Evolutionary conservation across 2,797 vertebrate species (phyloP), one percentile per base, ranked within the genome.

Genomic region (Liparis tanakae): DNA sequence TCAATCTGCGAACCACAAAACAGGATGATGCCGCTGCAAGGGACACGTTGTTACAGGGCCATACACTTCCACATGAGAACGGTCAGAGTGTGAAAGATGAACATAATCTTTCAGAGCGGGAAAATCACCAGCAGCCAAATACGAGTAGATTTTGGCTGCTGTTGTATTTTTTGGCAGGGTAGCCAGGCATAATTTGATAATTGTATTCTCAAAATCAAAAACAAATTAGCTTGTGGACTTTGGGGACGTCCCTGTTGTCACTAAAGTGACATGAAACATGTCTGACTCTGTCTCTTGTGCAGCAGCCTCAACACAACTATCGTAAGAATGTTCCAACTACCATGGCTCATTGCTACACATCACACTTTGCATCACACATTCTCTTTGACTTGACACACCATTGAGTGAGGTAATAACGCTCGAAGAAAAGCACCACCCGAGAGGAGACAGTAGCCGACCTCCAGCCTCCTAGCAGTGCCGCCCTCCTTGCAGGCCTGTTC

Each of bases 381-480:
- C n/a, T 34, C 41, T 46, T 25, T 39, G 30, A 72, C 59, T 74
- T 34, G 20, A 20, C 61, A 67, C 4, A 58, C 18, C 43, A 60
- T 61, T 9, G 7, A 68, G 58, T 87, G 76, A 62, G 59, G 61
- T 50, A 84, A 72, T 44, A 76, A 30, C 17, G 33, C 5, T 72
- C 37, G 51, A 44, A 76, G 53, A 72, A 69, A 56, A 54, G 53
- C 46, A 59, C 43, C 37, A 53, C 58, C 5, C 14, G 54, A 59
- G 54, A 57, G 10, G 74, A 85, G 37, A 72, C 67, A 73, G 78
- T 44, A 68, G 54, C 50, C 70, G 72, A 22, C 50, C 57, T 81
- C 77, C 41, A 62, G 67, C 63, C 78, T 82, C 79, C 74, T 18
- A 79, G 74, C 80, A 72, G 80, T 81, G 85, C 74, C 85, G 79